These are phyloP conservation scores for Pandemis cinnamomeana DNA, from an alignment of 2,888 invertebrate genomes.

Conservation along the genomic window DNA sequence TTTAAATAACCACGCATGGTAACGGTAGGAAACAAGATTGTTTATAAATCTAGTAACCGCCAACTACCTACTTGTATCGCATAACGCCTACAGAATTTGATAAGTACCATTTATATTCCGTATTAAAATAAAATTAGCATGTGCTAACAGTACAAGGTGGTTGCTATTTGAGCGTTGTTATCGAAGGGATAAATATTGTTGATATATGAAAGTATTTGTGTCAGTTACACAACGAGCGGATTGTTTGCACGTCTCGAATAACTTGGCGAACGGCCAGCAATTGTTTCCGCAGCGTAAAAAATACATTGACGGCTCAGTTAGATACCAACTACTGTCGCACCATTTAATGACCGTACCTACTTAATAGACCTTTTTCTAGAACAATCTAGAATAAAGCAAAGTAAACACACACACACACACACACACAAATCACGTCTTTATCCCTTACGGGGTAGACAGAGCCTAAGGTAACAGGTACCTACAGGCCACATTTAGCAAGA, in stretches of 20 bases:
- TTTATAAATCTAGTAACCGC: neutral
- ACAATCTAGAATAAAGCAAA: neutral
- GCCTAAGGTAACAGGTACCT: no score
- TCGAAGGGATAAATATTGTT: conserved; percentile 43
- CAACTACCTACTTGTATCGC: neutral
- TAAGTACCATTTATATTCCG: neutral
- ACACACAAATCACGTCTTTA: no score
- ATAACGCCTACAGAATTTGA: neutral
- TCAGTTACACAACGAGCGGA: conserved; percentile 52
- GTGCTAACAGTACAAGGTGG: conserved; percentile 25
- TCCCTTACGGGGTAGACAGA: no score
- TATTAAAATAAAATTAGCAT: conserved; percentile 18
- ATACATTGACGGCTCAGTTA: conserved; percentile 50
- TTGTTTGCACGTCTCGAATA: conserved; percentile 58
- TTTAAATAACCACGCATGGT: neutral
- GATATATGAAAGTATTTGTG: conserved; percentile 49
- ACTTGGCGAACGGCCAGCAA: conserved; percentile 61
- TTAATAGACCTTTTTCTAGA: conserved; percentile 29
- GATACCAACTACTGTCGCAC: conserved; percentile 49
- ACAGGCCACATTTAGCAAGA: no score
- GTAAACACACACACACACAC: no score
- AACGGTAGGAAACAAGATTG: neutral
- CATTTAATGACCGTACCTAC: conserved; percentile 51
- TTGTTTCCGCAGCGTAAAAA: conserved; percentile 57
- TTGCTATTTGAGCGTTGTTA: conserved; percentile 16